Percentiles rank a stretch among this genome's conserved stretches.
phyloP scores from a whole-genome alignment of 2,888 invertebrate species.

The Pyrochroa serraticornis region DNA sequence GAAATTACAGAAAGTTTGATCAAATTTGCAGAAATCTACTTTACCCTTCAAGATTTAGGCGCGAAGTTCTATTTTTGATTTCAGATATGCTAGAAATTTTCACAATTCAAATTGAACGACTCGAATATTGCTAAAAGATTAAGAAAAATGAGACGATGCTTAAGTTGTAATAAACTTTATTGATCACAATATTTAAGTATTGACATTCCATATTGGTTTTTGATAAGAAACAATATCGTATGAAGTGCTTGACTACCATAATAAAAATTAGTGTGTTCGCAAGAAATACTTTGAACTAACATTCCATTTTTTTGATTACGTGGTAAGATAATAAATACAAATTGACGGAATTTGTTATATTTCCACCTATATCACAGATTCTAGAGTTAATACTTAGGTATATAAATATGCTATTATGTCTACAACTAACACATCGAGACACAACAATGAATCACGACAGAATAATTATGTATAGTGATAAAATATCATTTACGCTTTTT shows the following conservation, averaged over 20 bases:
- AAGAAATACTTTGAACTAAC: constrained; percentile 21
- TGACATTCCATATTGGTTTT: constrained; percentile 29
- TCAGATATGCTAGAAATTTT: no score
- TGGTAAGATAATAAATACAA: constrained; percentile 38
- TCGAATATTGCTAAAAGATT: no score
- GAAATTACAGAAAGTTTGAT: no score
- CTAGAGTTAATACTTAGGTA: constrained; percentile 46
- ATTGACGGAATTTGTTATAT: constrained; percentile 47
- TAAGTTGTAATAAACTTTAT: constrained; percentile 32
- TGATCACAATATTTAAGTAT: constrained; percentile 33
- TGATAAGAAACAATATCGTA: constrained; percentile 18
- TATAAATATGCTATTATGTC: constrained; percentile 39
- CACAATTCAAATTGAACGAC: no score
- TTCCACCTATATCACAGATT: constrained; percentile 50
- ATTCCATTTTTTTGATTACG: constrained; percentile 17
- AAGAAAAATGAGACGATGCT: not conserved
- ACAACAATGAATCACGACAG: constrained; percentile 42
- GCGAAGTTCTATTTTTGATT: no score
- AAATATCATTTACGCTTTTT: constrained; percentile 38
- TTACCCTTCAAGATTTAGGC: no score
- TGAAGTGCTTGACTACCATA: constrained; percentile 24
- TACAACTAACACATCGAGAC: constrained; percentile 33
- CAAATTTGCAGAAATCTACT: no score
- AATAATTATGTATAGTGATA: constrained; percentile 43
- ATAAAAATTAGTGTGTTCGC: constrained; percentile 24